Base-by-base conservation (phyloP, 2,113 vertebrate genomes). In the Uria aalge region DNA sequence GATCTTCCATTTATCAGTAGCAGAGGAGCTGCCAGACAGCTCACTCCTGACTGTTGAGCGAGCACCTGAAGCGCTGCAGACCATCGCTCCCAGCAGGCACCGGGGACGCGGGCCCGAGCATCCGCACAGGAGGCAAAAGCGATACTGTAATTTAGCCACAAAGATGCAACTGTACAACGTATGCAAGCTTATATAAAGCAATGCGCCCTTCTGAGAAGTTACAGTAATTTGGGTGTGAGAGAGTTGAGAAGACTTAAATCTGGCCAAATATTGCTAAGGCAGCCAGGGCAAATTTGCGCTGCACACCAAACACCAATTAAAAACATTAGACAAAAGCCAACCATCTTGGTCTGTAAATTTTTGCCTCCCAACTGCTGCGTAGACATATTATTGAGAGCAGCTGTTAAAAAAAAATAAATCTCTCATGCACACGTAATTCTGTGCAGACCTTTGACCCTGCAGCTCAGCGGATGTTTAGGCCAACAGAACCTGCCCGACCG, bases 1-100 rank as follows among this genome's bases (percentile, higher is more conserved):
- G 23, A 84, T 64, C 92, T 94, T 82, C 57, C 66, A 47, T 17
- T 72, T 45, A 63, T 59, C 56, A 84, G 40, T 6, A 77, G 36
- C 4, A 77, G 0, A 50, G 30, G 38, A 96, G 73, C 16, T 85
- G 57, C 57, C 80, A 74, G 92, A 64, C 34, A 19, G 62, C 77
- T 84, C 82, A n/a, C 29, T 82, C 89, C 52, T 21, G 30, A 41
- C 41, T 56, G 59, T 81, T 88, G 52, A 85, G 56, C 9, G 53
- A 92, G 75, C 86, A 95, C 87, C 84, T 82, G 81, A 92, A 94
- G 74, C 7, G n/a, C 73, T 43, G 79, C 64, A 36, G 84, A 79
- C 74, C 50, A 32, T 82, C 69, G 67, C 84, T 90, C 77, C 74
- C 66, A 63, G 75, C 59, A 76, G 40, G 72, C 80, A 86, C 27